A percentile compares a stretch with the other conserved stretches of the same genome.
These are phyloP conservation scores for Zonitis immaculata DNA, from an alignment of 2,888 invertebrate genomes.

Conservation along the genomic window DNA sequence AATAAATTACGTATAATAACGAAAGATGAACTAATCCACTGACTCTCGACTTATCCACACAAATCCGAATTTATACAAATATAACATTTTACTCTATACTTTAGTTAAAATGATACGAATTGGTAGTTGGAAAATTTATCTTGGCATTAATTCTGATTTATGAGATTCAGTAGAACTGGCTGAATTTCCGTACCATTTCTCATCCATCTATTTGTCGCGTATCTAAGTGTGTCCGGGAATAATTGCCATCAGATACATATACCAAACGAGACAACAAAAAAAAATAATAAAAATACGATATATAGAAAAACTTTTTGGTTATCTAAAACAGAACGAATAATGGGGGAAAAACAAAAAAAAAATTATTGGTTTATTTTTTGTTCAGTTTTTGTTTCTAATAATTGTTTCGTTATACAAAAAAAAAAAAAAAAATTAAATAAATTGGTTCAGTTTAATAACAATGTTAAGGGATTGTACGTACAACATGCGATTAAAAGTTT, in stretches of 20 bases:
- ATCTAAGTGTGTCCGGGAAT: conserved; percentile 21
- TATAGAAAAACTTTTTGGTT: too few species aligned
- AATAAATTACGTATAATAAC: background rate
- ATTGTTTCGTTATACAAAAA: conserved; percentile 17
- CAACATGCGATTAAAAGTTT: conserved; percentile 8
- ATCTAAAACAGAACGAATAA: conserved; percentile 2
- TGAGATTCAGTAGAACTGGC: conserved; percentile 41
- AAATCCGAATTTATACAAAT: background rate
- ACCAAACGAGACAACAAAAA: too few species aligned
- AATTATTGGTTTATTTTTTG: too few species aligned
- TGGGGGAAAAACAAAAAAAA: background rate
- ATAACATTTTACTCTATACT: background rate
- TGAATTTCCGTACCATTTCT: conserved; percentile 41
- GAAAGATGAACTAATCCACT: background rate
- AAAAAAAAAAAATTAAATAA: conserved; percentile 10
- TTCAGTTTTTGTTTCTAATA: conserved; percentile 13
- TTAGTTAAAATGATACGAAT: conserved; percentile 33
- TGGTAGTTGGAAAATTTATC: conserved; percentile 40
- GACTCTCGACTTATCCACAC: background rate
- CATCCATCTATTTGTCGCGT: conserved; percentile 43
- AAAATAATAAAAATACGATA: too few species aligned
- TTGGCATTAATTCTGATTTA: conserved; percentile 46
- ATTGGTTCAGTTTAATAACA: conserved; percentile 7
- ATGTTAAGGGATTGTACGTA: background rate
- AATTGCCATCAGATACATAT: conserved; percentile 23